Evolutionary conservation across 2,888 invertebrate genomes (phyloP), one percentile per base, ranked within the genome.

Genomic region (Macaria liturata): DNA sequence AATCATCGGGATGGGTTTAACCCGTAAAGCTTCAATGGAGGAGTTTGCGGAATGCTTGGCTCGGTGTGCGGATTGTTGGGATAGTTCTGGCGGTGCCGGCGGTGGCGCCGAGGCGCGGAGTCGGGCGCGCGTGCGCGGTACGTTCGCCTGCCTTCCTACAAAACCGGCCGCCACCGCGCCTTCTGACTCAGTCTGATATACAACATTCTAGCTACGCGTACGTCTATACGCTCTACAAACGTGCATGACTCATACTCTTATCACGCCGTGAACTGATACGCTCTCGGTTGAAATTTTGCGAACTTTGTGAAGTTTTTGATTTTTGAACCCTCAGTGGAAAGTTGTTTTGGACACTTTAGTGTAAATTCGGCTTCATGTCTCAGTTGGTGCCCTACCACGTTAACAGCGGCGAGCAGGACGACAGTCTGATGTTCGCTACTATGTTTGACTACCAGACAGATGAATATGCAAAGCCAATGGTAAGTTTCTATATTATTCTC

Each of bases 361-460:
- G 82, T 66, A 81, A 88, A 81, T 74, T 75, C 74, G 78, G 76
- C 90, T 93, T 92, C 88, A 94, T 94, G 94, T 94, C 93, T 90
- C 94, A 93, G 89, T 83, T 93, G 93, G 94, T 94, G 88, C 94
- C 94, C 62, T 93, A 88, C 77, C 81, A 90, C 78, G 80, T 84
- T 63, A 71, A 80, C 75, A 88, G 76, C 83, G 73, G 88, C 86
- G 92, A 92, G 76, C 90, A 88, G 76, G 92, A 92, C 86, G 92
- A 92, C 73, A 86, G 90, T 88, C 91, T 92, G 47, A 91, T 92
- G 91, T 91, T 91, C 84, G 89, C 91, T 69, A 92, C 92, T 66
- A 92, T 92, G 92, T 92, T 92, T 78, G 92, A 92, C 61, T 91
- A 89, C 77, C 92, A 91, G 73, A 78, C 83, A 67, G 91, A 92